These are phyloP conservation scores for Ditylenchus dipsaci DNA, from an alignment of 1,140 invertebrate species.

Conservation along the genomic window DNA sequence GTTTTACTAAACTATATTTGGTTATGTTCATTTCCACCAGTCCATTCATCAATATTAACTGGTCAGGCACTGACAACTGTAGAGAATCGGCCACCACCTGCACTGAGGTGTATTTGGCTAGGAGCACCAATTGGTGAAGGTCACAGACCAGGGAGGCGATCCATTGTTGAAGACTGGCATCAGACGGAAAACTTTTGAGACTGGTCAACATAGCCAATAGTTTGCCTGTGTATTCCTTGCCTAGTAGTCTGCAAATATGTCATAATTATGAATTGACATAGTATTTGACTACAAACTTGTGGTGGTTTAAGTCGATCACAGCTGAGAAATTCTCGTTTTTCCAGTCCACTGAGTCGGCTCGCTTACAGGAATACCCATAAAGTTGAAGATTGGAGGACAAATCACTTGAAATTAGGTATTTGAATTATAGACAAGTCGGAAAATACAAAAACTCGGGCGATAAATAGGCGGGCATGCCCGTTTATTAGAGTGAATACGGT, in stretches of 20 bases:
- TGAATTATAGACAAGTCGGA: not conserved
- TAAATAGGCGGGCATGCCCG: too few species aligned
- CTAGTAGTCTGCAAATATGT: not conserved
- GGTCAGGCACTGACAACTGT: conserved; percentile 23
- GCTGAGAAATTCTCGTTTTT: conserved; percentile 8
- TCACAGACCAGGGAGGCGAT: conserved; percentile 25
- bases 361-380: conserved; percentile 23
- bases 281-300: conserved; percentile 10
- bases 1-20: conserved; percentile 14
- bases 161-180: conserved; percentile 15
- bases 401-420: not conserved
- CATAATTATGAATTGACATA: too few species aligned
- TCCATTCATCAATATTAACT: conserved; percentile 32
- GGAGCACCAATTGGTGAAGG: conserved; percentile 18
- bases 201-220: conserved; percentile 16
- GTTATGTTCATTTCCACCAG: conserved; percentile 35
- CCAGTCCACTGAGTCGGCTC: not conserved
- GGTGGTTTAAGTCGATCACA: conserved; percentile 34
- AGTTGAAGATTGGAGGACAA: conserved; percentile 19
- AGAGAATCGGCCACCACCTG: conserved; percentile 22
- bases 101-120: conserved; percentile 22
- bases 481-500: too few species aligned
- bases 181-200: conserved; percentile 28
- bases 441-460: too few species aligned
- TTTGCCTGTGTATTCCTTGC: conserved; percentile 29